These are phyloP conservation scores for Mesoligia furuncula DNA, from an alignment of 2,888 invertebrate genomes.

Conservation along the genomic window DNA sequence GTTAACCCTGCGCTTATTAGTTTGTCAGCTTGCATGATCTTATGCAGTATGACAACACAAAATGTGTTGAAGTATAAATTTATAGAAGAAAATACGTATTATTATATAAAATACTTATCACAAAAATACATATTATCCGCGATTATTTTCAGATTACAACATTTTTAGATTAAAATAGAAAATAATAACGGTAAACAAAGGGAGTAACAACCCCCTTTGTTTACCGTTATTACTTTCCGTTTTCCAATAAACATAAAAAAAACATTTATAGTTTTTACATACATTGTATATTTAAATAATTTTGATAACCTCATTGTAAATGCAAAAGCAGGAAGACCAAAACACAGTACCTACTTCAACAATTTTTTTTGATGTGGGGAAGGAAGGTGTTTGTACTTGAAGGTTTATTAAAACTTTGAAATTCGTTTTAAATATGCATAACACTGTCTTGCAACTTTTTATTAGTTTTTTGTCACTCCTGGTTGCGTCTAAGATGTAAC, in stretches of 20 bases:
- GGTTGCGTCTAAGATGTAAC: background rate
- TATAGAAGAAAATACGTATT: background rate
- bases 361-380: background rate
- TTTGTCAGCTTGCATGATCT: constrained; percentile 21
- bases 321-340: background rate
- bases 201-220: background rate
- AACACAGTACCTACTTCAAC: background rate
- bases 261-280: no score
- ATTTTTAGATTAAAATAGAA: background rate
- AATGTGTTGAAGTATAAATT: background rate
- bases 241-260: background rate
- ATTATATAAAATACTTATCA: no score
- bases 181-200: background rate
- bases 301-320: background rate
- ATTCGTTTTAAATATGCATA: constrained; percentile 22
- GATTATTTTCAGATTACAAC: no score
- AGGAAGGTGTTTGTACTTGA: background rate
- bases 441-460: constrained; percentile 21
- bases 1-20: constrained; percentile 39
- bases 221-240: background rate
- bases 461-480: constrained; percentile 1
- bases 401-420: constrained; percentile 12
- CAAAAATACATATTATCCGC: no score
- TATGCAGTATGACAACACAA: background rate
- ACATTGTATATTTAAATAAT: background rate